Base-by-base conservation (phyloP, 2,113 vertebrate species). In the Aspidoscelis tigris region DNA sequence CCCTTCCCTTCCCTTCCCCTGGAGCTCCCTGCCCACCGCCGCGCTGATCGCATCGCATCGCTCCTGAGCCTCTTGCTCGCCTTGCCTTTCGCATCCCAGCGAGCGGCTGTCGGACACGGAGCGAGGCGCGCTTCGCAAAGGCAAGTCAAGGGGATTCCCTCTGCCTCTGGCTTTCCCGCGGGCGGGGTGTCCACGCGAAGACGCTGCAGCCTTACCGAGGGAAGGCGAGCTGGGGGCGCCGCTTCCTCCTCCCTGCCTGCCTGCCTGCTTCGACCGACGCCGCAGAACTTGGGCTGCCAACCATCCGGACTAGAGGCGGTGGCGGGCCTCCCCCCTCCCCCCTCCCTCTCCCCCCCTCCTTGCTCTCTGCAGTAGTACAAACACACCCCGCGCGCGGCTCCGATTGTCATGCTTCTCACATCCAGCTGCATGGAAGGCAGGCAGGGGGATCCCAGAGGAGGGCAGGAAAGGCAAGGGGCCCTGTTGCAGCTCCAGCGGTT, bases 361-460 rank as follows among this genome's bases (percentile, higher is more conserved):
- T 33, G 9, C 80, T 44, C 90, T 88, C 92, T 93, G 92, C 93
- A 69, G 89, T 84, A 88, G 78, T 85, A 86, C 69, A 81, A 69
- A 55, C 85, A 10, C 70, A 55, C 84, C 8, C 43, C 74, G 75
- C 80, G 89, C 24, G 89, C 80, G 26, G 83, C 80, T 86, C 87
- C 87, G 10, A 90, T 91, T 88, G 91, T 26, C 20, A 93, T 80
- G 93, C 94, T 39, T 76, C 92, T 91, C 95, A 90, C 93, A 93
- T 87, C 90, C 82, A 16, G 78, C 85, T 64, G 92, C 89, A 82
- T 87, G 7, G 80, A 1, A 81, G 8, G 72, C 44, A 41, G 68
- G 82, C 44, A 41, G 68, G 82, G 86, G 84, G 81, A 91, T 75
- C 83, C 87, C 89, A 70, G 47, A 79, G 5, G 26, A 43, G 12